Base-by-base conservation (phyloP, 1,140 invertebrate species). In the Nephila pilipes region DNA sequence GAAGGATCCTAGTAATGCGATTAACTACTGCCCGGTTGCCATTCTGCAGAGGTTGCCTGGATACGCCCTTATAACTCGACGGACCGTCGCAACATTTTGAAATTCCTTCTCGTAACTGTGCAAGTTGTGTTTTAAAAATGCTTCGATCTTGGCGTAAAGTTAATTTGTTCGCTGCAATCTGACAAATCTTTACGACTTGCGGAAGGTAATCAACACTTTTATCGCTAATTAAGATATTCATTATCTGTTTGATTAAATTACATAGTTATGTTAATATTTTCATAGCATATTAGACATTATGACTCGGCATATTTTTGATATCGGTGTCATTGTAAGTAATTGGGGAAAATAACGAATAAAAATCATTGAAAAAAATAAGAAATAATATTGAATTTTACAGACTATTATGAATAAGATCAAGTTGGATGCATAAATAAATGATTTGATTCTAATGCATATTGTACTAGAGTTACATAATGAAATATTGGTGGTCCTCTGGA, bases 1-100 rank as follows among this genome's bases (percentile, higher is more conserved):
- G 54, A 80, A 58, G 54, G 75, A 90, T 90, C 46, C 36, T 54
- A 79, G 65, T 90, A 90, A 90, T 90, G 57, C 88, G 88, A 90
- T 90, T 90, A n/a, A 90, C 58, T 60, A n/a, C 32, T 20, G 2
- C 60, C 85, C 85, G n/a, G 18, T 87, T 58, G 22, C 32, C 46
- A 75, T 55, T 54, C 36, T 69, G 22, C 32, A 38, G 36, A 57
- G 88, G 88, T 90, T 90, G 88, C 88, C 75, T 90, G 20, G 88
- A 57, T 79, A 90, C 88, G 88, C 65, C 46, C 54, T 69, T 80
- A 22, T 14, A 87, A 54, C 60, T 38, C 85, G 1, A 85, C 46
- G 29, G 10, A 12, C 58, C 60, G n/a, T 58, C 55, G n/a, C n/a
- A 55, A 36, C 57, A 55, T 54, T 81, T 81, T 87, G 57, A 87